Evolutionary conservation across 1,140 invertebrate species (phyloP), one percentile per base, ranked within the genome.

Genomic region (Chlorops oryzae): DNA sequence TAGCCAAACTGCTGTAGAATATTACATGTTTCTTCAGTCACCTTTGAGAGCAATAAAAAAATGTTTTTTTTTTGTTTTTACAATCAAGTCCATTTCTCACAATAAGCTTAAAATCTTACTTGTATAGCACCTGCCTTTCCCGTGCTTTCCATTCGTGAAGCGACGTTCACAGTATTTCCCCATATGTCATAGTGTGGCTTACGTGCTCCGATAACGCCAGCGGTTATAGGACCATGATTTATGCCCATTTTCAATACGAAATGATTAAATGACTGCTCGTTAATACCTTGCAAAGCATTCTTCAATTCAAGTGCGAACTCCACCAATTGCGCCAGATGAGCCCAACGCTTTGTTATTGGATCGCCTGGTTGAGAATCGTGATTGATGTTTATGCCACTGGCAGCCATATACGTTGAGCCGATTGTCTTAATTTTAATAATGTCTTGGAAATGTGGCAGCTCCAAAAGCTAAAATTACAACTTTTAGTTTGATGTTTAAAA

Each of bases 361-460:
- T 87, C 85, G 43, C 85, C 81, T 2, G 79, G 77, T 79, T 87
- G 80, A 51, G 82, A 78, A 60, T 81, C 77, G 63, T 79, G 78
- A 15, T 83, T 78, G 28, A 85, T 80, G 63, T 88, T 90, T 55
- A 95, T 78, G 34, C 94, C 95, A 56, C 91, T 92, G 0, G 94
- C 93, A 34, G 92, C 93, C 95, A 98, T 98, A 65, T 97, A 98
- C 0, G 93, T 96, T 2, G 92, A 94, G 22, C 93, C 90, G 58
- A 98, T 97, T 12, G 95, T 98, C 75, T 98, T 98, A 41, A 98
- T 98, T 79, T 98, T 98, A 45, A 92, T 94, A 27, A 96, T 92
- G 61, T 90, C 86, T 67, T 87, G 84, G 68, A 90, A 93, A 65
- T 90, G 84, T 0, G 83, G 78, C 47, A 87, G 78, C 62, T 93